Conservation (phyloP, 2,113 vertebrate species). For the Speoplatyrhinus poulsoni region DNA sequence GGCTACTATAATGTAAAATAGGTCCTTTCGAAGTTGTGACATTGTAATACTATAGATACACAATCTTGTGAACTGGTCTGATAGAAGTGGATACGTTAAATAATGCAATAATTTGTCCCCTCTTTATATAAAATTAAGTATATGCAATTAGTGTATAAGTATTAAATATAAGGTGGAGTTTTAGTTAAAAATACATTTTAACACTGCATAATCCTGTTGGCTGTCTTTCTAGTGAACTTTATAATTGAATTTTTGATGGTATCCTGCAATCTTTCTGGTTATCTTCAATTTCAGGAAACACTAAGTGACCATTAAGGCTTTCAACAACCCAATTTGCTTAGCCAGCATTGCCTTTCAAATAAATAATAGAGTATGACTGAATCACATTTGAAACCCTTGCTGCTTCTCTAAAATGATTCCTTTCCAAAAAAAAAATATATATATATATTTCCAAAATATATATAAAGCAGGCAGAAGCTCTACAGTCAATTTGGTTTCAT, state of each 20-base stretch:
- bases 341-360: slow-evolving; percentile 39
- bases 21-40: slow-evolving; percentile 41
- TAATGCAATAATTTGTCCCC: slow-evolving; percentile 33
- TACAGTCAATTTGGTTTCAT: too few relatives aligned
- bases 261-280: neutral
- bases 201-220: slow-evolving; percentile 28
- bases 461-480: too few relatives aligned
- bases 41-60: slow-evolving; percentile 39
- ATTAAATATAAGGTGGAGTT: slow-evolving; percentile 30
- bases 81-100: slow-evolving; percentile 50
- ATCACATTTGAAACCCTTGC: too few relatives aligned
- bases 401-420: too few relatives aligned
- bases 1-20: slow-evolving; percentile 8
- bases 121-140: slow-evolving; percentile 32
- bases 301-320: slow-evolving; percentile 26
- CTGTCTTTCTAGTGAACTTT: slow-evolving; percentile 11
- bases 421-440: too few relatives aligned
- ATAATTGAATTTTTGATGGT: neutral
- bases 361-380: slow-evolving; percentile 12
- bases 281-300: slow-evolving; percentile 30
- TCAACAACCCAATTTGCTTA: slow-evolving; percentile 25
- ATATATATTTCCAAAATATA: too few relatives aligned
- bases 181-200: slow-evolving; percentile 53
- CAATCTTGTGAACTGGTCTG: slow-evolving; percentile 55
- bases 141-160: slow-evolving; percentile 41